Percentiles rank a stretch among this genome's conserved stretches.
Evolutionary conservation across 92 coral and sea anemone species (phyloP).

Genomic region (Epizoanthus ramosus): DNA sequence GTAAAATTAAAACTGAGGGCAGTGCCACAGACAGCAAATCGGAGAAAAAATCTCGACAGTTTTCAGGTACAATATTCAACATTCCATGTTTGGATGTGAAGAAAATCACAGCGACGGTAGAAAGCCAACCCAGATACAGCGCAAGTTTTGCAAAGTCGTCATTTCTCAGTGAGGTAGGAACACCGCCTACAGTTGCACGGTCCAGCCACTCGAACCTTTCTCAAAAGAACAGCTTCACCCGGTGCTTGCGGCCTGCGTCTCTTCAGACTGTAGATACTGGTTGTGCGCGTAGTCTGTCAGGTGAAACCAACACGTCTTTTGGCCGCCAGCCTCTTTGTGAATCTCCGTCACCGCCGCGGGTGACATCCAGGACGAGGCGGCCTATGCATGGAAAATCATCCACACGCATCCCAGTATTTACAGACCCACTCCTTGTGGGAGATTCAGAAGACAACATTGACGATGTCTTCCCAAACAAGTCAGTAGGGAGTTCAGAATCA

Average conservation of each 20-base stretch:
- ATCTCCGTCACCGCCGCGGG: not conserved
- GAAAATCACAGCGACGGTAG: not conserved
- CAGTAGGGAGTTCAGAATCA: not conserved
- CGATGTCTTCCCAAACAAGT: not conserved
- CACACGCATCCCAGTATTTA: conserved; percentile 39
- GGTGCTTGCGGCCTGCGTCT: not conserved
- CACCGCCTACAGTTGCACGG: not conserved
- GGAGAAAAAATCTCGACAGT: not conserved
- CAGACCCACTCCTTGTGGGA: conserved; percentile 23
- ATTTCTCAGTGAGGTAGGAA: not conserved
- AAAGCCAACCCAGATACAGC: not conserved
- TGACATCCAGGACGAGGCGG: conserved; percentile 9
- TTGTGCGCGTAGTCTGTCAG: not conserved
- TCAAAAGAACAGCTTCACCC: not conserved
- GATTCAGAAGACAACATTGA: not conserved
- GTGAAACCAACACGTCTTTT: not conserved
- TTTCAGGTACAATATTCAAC: not conserved
- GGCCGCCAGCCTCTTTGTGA: not conserved
- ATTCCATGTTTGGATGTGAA: not conserved
- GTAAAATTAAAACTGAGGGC: not conserved
- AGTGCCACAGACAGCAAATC: too few species aligned
- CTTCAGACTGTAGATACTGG: not conserved
- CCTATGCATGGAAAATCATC: conserved; percentile 26
- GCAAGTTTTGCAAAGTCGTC: not conserved
- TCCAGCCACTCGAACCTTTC: not conserved